Conservation (phyloP, 2,888 invertebrate genomes). For the Pseudolycoriella hygida region DNA sequence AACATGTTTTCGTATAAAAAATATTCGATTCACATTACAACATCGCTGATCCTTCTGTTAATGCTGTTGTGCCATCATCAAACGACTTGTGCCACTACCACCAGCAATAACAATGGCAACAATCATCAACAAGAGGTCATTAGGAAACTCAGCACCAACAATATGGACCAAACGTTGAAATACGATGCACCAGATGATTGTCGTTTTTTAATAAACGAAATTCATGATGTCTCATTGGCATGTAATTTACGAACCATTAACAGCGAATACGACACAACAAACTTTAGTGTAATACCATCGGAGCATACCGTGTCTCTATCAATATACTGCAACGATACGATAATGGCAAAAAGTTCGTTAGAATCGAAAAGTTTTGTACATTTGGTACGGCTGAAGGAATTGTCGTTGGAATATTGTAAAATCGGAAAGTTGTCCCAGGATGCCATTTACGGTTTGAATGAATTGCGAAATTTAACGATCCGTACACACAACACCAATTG, state of each 20-base stretch:
- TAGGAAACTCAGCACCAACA: background rate
- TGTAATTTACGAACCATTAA: conserved; percentile 70
- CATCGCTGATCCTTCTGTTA: too few relatives aligned
- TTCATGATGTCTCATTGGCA: conserved; percentile 56
- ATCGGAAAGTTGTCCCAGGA: conserved; percentile 65
- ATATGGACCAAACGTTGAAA: conserved; percentile 18
- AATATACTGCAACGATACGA: conserved; percentile 61
- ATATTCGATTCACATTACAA: too few relatives aligned
- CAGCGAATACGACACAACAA: conserved; percentile 74
- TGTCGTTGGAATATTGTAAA: conserved; percentile 75
- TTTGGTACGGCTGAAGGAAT: conserved; percentile 58
- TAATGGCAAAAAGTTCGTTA: conserved; percentile 61
- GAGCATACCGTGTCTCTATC: conserved; percentile 64
- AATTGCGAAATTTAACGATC: conserved; percentile 69
- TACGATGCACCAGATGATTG: conserved; percentile 80
- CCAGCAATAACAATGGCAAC: background rate
- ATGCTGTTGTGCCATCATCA: too few relatives aligned
- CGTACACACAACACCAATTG: conserved; percentile 70
- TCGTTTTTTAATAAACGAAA: conserved; percentile 19
- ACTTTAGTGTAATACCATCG: conserved; percentile 71
- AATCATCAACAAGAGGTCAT: background rate
- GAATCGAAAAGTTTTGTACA: conserved; percentile 64
- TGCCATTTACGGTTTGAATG: conserved; percentile 59
- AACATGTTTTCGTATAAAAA: too few relatives aligned
- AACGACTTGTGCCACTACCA: background rate